Evolutionary conservation across 2,113 vertebrate species (phyloP).

Genomic region (Felis chaus): DNA sequence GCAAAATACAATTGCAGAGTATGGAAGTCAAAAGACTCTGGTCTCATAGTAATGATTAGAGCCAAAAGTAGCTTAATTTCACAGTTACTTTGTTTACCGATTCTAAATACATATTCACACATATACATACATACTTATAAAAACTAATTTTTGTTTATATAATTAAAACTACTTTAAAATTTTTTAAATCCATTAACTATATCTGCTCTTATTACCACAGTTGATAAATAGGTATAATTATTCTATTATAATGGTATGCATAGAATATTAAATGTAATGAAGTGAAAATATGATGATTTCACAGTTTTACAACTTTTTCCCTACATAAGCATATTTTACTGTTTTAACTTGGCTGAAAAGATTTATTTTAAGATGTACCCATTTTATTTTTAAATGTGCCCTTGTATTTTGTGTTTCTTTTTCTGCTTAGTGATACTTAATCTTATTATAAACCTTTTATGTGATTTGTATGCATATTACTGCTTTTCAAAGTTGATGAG

Average conservation of each 20-base stretch:
- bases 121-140: not conserved
- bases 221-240: not conserved
- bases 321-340: constrained; percentile 22
- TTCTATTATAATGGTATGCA: not conserved
- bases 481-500: constrained; percentile 35
- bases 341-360: constrained; percentile 43
- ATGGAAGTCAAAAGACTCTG: not conserved
- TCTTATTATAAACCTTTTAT: constrained; percentile 59
- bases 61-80: not conserved
- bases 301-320: constrained; percentile 38
- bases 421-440: constrained; percentile 59
- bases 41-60: not conserved
- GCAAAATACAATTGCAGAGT: not conserved
- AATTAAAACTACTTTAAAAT: not conserved
- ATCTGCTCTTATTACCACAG: not conserved
- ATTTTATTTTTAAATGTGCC: constrained; percentile 65
- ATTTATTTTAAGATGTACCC: constrained; percentile 60
- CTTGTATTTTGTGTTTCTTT: constrained; percentile 56
- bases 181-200: constrained; percentile 33
- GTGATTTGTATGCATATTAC: constrained; percentile 29
- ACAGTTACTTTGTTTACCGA: constrained; percentile 15
- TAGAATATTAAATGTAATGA: not conserved
- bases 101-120: not conserved
- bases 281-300: constrained; percentile 36
- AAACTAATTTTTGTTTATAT: constrained; percentile 35